phyloP scores from a whole-genome alignment of 2,113 vertebrate genomes.

The Hemibagrus wyckioides region DNA sequence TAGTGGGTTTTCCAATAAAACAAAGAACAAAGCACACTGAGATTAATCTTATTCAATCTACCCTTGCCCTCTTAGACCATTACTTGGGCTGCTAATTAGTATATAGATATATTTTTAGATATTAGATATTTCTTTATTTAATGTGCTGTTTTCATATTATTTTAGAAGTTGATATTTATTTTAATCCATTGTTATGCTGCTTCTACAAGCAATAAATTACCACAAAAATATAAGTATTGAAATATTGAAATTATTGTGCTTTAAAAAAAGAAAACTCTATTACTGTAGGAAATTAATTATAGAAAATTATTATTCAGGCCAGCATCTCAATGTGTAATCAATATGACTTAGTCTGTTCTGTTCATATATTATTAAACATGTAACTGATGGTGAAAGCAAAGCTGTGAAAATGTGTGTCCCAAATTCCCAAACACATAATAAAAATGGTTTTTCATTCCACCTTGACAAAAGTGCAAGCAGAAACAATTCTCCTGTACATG shows the following conservation, averaged over 20 bases:
- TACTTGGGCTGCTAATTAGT: neutral
- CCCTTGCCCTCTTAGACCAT: neutral
- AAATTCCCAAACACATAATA: neutral
- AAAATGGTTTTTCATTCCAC: neutral
- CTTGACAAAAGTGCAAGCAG: neutral
- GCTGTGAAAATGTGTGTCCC: neutral
- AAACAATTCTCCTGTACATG: neutral
- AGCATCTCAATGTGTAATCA: neutral
- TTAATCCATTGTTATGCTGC: neutral
- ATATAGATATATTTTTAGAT: neutral
- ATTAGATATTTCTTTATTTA: neutral
- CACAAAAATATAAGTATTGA: neutral
- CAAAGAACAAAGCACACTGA: neutral
- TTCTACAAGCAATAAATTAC: neutral
- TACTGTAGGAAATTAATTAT: neutral
- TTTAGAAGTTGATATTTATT: neutral
- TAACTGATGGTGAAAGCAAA: neutral
- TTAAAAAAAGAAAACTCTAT: neutral
- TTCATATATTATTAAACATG: neutral
- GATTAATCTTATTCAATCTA: neutral
- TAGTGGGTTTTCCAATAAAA: neutral
- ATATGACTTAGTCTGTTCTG: neutral
- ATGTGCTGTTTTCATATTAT: neutral
- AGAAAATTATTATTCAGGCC: neutral
- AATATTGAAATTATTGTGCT: neutral